These are phyloP conservation scores for Emydocephalus ijimae DNA, from an alignment of 2,113 vertebrate species.

Conservation along the genomic window DNA sequence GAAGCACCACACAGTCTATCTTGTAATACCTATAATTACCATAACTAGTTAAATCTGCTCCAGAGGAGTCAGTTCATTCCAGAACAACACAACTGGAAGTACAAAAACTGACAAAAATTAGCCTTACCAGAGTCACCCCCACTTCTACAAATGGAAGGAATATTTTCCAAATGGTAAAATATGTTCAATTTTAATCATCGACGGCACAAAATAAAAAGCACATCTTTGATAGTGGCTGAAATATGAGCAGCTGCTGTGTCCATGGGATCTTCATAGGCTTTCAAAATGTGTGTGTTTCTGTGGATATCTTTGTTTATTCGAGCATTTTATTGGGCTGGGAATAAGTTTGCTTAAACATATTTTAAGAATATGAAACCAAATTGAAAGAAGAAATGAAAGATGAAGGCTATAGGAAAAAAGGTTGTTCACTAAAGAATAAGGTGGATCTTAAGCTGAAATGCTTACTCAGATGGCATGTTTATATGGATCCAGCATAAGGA, in stretches of 20 bases:
- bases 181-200: not conserved
- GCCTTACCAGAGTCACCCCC: not conserved
- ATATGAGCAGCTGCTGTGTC: not conserved
- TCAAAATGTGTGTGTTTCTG: not conserved
- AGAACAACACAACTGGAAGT: not conserved
- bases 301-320: not conserved
- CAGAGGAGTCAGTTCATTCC: too few species aligned
- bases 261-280: not conserved
- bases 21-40: not conserved
- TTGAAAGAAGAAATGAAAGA: not conserved
- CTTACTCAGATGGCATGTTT: not conserved
- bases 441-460: not conserved
- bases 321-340: not conserved
- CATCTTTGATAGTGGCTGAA: not conserved
- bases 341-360: not conserved
- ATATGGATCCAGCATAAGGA: not conserved
- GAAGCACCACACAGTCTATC: not conserved
- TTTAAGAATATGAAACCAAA: not conserved
- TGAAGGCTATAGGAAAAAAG: not conserved
- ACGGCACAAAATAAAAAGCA: not conserved
- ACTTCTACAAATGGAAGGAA: not conserved
- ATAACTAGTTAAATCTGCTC: not conserved
- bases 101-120: not conserved
- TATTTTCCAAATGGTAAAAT: not conserved
- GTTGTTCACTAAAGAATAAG: not conserved